Percentiles rank a stretch among this genome's conserved stretches.
phyloP scores from a whole-genome alignment of 2,113 vertebrate species.

The Catharus minimus region DNA sequence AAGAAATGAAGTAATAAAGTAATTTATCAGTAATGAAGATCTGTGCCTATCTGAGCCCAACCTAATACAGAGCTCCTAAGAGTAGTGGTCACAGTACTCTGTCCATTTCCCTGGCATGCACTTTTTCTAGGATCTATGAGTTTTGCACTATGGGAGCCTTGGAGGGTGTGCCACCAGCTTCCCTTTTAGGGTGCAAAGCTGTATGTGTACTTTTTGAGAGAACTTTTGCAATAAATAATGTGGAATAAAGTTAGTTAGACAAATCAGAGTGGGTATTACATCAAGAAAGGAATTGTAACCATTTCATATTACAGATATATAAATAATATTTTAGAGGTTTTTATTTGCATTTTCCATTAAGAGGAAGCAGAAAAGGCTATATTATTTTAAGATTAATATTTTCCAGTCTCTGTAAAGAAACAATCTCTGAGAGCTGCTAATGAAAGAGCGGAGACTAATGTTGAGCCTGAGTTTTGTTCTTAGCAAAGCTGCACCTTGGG shows the following conservation, averaged over 20 bases:
- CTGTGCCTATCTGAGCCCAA: not conserved
- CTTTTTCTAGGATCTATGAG: not conserved
- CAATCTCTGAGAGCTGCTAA: not conserved
- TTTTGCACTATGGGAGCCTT: not conserved
- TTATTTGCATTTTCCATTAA: not conserved
- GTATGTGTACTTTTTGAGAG: not conserved
- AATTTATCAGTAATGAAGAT: not conserved
- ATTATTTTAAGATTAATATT: not conserved
- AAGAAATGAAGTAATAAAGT: not conserved
- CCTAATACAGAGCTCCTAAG: not conserved
- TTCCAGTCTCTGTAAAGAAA: not conserved
- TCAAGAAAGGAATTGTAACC: not conserved
- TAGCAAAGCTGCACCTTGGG: not conserved
- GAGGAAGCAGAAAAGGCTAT: not conserved
- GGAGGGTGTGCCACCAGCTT: not conserved
- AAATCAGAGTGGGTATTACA: not conserved
- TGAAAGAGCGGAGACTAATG: not conserved
- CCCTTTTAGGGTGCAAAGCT: not conserved
- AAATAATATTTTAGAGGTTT: not conserved
- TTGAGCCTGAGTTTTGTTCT: not conserved
- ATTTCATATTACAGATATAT: not conserved
- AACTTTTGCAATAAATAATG: not conserved
- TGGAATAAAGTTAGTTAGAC: not conserved
- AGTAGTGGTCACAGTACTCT: not conserved
- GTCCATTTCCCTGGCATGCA: not conserved